Percentiles rank a stretch among this genome's conserved stretches.
Evolutionary conservation across 2,797 vertebrate genomes (phyloP).

Genomic region (Sarcophilus harrisii): DNA sequence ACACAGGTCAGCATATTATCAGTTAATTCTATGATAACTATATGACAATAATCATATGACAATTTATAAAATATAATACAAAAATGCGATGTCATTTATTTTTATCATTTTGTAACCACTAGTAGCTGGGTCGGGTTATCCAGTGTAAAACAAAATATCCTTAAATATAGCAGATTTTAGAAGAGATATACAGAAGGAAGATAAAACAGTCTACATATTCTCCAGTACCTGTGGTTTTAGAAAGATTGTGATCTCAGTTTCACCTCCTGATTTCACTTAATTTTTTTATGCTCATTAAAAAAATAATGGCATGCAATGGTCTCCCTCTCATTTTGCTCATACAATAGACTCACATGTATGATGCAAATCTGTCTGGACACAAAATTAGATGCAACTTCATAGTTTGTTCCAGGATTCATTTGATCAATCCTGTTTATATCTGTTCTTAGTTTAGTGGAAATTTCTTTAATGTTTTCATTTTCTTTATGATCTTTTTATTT

Average conservation of each 20-base stretch:
- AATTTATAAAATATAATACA: background rate
- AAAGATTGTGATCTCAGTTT: constrained; percentile 4
- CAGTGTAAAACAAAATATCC: background rate
- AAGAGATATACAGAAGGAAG: background rate
- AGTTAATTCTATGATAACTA: background rate
- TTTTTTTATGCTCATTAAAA: background rate
- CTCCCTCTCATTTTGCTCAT: background rate
- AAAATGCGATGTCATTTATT: background rate
- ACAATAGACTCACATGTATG: background rate
- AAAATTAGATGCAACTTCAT: background rate
- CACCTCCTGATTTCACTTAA: background rate
- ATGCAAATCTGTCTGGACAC: background rate
- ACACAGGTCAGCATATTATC: background rate
- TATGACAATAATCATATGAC: background rate
- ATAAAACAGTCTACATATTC: background rate
- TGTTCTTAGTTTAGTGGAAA: background rate
- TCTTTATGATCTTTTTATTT: background rate
- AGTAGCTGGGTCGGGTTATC: background rate
- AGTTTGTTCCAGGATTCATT: background rate
- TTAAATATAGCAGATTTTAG: background rate
- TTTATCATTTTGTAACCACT: background rate
- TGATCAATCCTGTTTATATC: background rate
- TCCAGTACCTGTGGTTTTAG: constrained; percentile 7
- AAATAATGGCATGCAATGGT: background rate
- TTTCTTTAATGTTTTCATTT: background rate